Evolutionary conservation across 2,797 vertebrate genomes (phyloP), one percentile per base, ranked within the genome.

Genomic region (Sparidentex hasta): DNA sequence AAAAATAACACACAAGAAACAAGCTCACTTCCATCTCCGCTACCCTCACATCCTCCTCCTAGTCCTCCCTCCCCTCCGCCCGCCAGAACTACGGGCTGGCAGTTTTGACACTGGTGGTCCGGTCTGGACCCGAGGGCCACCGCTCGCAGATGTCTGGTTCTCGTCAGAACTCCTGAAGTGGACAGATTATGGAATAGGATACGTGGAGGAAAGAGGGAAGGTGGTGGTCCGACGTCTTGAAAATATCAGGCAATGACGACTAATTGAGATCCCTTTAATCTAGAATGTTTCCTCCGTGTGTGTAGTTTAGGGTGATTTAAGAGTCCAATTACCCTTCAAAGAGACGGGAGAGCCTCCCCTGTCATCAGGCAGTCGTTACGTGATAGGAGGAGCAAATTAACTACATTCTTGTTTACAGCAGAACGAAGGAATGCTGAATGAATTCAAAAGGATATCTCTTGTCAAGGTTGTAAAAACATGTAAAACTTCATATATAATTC

Each of bases 251-350:
- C 84, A 81, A 89, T 80, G 76, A 76, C 70, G 71, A 59, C 81
- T 90, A 87, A 93, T 90, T 90, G 82, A 85, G 83, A 86, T 88
- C 71, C 69, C 82, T 89, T 90, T 90, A 87, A 90, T 91, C 83
- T 86, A 0, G 44, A 51, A 17, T 0, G 74, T 75, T 88, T 89
- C 84, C 85, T 80, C 50, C 4, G 1, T 17, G 57, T 56, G 66
- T 78, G 66, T 21, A 67, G 67, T 71, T 77, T 20, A 21, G 74
- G 47, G 71, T 83, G 87, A 85, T 84, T 89, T 76, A 80, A 78
- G 69, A 72, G 64, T 11, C 71, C 21, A 59, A 82, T 88, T 78
- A 86, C 17, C 43, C 73, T 73, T 78, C 80, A 90, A 77, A 88
- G 21, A 67, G 48, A 59, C 2, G 18, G 25, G 25, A 0, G 57